These are phyloP conservation scores for Corynorhinus townsendii DNA, from an alignment of 2,113 vertebrate species.

Conservation along the genomic window DNA sequence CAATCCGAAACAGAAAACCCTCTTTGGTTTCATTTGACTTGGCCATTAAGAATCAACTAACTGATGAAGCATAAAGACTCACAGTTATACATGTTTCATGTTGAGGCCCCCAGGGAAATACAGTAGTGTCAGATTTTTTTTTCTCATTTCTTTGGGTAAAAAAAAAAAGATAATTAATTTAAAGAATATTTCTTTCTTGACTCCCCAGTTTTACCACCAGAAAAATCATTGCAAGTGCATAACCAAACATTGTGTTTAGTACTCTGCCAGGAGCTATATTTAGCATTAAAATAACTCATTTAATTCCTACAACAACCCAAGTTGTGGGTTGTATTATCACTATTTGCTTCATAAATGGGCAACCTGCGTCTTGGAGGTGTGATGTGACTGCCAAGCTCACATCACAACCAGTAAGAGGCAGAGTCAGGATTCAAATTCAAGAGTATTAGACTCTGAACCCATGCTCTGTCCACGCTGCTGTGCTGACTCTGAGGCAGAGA, in stretches of 20 bases:
- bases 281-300: background rate
- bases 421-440: background rate
- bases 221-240: background rate
- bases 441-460: background rate
- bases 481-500: background rate
- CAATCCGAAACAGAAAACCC: background rate
- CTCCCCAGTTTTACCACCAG: background rate
- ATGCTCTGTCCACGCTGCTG: background rate
- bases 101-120: background rate
- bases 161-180: slow-evolving; percentile 1
- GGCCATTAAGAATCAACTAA: slow-evolving; percentile 26
- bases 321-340: background rate
- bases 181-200: background rate
- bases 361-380: background rate
- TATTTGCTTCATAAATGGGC: background rate
- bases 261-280: background rate
- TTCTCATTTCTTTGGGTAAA: slow-evolving; percentile 6
- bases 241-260: background rate
- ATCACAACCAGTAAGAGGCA: background rate
- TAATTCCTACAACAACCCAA: background rate
- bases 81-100: background rate
- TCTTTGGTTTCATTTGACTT: slow-evolving; percentile 9
- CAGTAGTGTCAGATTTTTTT: background rate
- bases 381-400: background rate
- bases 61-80: background rate